Percentiles rank a stretch among this genome's conserved stretches.
Evolutionary conservation across 1,140 invertebrate genomes (phyloP).

Genomic region (Sminthurides bifidus): DNA sequence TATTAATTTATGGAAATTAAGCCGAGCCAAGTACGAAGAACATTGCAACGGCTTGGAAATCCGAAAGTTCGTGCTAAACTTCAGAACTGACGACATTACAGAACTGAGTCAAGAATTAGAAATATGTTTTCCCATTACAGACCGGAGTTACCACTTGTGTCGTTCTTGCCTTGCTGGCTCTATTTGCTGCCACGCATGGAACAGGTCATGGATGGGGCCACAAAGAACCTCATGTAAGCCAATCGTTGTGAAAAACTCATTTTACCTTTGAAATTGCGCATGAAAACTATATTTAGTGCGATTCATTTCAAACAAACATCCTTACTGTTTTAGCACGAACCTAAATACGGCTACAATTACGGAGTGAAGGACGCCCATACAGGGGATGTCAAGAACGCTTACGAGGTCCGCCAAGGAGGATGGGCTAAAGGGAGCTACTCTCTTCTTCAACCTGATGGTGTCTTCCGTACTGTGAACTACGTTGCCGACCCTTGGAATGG

Average conservation of each 20-base stretch:
- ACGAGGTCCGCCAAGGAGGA: conserved; percentile 36
- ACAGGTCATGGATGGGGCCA: too few species aligned
- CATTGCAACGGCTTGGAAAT: background rate
- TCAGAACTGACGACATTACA: too few species aligned
- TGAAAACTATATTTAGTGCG: background rate
- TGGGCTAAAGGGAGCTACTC: conserved; percentile 49
- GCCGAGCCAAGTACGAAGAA: background rate
- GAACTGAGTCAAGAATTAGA: too few species aligned
- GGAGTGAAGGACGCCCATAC: conserved; percentile 32
- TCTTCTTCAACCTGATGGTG: conserved; percentile 39
- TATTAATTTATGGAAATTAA: background rate
- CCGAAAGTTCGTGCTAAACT: background rate
- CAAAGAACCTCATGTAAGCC: background rate
- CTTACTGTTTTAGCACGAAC: conserved; percentile 19
- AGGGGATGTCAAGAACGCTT: conserved; percentile 17
- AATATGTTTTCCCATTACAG: too few species aligned
- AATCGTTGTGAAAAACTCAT: background rate
- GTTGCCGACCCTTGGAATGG: conserved; percentile 28
- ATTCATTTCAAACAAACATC: background rate
- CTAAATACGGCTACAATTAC: conserved; percentile 38
- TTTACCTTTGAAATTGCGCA: background rate
- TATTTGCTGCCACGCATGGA: too few species aligned
- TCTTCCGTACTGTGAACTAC: conserved; percentile 10
- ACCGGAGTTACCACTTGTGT: too few species aligned
- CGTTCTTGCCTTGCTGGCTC: too few species aligned